A percentile compares a stretch with the other conserved stretches of the same genome.
phyloP scores from a whole-genome alignment of 2,888 invertebrate genomes.

The Temnothorax unifasciatus region DNA sequence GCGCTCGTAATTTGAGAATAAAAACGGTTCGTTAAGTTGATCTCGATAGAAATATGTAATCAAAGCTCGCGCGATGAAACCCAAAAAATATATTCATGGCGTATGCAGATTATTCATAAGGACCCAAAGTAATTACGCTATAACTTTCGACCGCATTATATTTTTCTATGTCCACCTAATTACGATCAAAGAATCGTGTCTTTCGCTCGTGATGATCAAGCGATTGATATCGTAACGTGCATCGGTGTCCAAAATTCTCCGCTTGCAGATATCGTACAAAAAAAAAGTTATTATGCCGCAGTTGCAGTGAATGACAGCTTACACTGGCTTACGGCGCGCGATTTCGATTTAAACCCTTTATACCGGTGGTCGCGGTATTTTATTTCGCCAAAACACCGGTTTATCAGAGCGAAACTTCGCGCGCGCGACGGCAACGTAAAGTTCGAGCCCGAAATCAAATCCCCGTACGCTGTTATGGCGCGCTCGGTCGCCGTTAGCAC shows the following conservation, averaged over 20 bases:
- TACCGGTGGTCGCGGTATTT: constrained; percentile 1
- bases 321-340: not conserved
- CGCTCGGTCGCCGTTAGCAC: constrained; percentile 38
- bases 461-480: constrained; percentile 25
- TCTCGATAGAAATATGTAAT: constrained; percentile 20
- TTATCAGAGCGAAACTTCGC: constrained; percentile 47
- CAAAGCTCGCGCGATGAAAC: constrained; percentile 21
- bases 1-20: constrained; percentile 40
- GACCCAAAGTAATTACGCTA: not conserved
- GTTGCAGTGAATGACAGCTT: not conserved
- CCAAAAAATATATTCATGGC: constrained; percentile 42
- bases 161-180: not conserved
- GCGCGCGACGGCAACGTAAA: constrained; percentile 34
- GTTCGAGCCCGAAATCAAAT: constrained; percentile 53
- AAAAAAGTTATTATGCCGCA: constrained; percentile 11
- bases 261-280: not conserved
- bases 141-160: constrained; percentile 7
- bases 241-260: not conserved
- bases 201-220: not conserved
- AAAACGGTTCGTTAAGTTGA: constrained; percentile 41
- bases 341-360: constrained; percentile 29
- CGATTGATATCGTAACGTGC: not conserved
- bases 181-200: constrained; percentile 8
- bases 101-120: constrained; percentile 33
- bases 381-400: constrained; percentile 36